phyloP scores from a whole-genome alignment of 2,797 vertebrate species.

The Myotis vivesi region DNA sequence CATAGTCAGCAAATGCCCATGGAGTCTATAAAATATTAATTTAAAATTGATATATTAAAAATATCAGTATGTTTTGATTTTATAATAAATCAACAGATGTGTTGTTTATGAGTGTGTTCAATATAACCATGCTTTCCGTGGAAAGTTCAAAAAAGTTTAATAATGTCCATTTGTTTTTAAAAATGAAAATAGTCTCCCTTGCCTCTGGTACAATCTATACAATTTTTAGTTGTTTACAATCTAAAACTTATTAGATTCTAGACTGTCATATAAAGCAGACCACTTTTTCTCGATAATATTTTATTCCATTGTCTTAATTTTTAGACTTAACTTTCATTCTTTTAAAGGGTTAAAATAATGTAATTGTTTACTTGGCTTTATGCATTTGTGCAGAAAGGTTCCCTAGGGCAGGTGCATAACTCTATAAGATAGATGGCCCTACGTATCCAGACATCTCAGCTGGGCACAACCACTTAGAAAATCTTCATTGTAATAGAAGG shows the following conservation, averaged over 20 bases:
- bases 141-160: not conserved
- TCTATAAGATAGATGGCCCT: constrained; percentile 5
- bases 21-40: not conserved
- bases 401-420: constrained; percentile 14
- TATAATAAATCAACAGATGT: not conserved
- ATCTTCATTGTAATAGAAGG: constrained; percentile 64
- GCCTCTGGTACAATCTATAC: not conserved
- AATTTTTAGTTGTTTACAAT: not conserved
- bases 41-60: not conserved
- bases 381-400: constrained; percentile 36
- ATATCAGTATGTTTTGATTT: not conserved
- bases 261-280: not conserved
- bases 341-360: constrained; percentile 24
- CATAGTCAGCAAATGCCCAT: not conserved
- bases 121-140: not conserved
- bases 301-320: not conserved
- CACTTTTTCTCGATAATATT: not conserved
- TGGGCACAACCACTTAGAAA: constrained; percentile 63
- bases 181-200: not conserved
- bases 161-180: not conserved
- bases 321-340: not conserved
- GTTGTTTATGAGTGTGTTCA: not conserved
- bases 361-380: constrained; percentile 53
- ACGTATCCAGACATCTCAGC: constrained; percentile 53
- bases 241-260: not conserved